These are phyloP conservation scores for Amblyopsis rosae DNA, from an alignment of 2,113 vertebrate species.

Conservation along the genomic window DNA sequence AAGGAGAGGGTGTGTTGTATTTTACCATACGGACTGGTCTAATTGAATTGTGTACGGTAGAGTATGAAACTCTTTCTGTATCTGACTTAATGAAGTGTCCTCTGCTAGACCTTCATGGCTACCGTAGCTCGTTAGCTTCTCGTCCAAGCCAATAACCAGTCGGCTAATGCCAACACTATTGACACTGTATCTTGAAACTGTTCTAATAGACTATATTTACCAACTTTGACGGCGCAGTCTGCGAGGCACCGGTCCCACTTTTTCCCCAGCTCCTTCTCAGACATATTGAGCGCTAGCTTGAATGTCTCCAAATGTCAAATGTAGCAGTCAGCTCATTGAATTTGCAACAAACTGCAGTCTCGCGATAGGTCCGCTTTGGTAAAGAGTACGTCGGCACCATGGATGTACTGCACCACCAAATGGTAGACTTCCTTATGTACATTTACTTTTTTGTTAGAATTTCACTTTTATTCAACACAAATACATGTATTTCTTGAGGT, in stretches of 20 bases:
- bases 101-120: constrained; percentile 49
- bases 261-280: constrained; percentile 88
- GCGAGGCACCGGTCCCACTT: constrained; percentile 96
- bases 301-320: constrained; percentile 43
- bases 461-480: constrained; percentile 51
- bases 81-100: constrained; percentile 40
- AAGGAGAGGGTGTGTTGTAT: too few species aligned
- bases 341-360: too few species aligned
- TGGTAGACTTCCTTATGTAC: not conserved
- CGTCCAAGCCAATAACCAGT: constrained; percentile 57
- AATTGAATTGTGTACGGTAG: not conserved
- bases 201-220: constrained; percentile 70
- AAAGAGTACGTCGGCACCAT: too few species aligned
- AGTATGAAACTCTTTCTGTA: not conserved
- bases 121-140: constrained; percentile 56
- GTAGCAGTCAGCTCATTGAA: constrained; percentile 2
- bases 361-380: not conserved
- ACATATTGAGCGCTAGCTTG: constrained; percentile 75
- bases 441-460: not conserved
- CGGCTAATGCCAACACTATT: not conserved
- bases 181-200: not conserved
- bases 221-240: constrained; percentile 87
- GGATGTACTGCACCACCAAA: too few species aligned
- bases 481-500: constrained; percentile 68
- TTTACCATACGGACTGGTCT: too few species aligned